Percentiles rank a stretch among this genome's conserved stretches.
phyloP scores from a whole-genome alignment of 1,140 invertebrate species.

The Drosophila punjabiensis region DNA sequence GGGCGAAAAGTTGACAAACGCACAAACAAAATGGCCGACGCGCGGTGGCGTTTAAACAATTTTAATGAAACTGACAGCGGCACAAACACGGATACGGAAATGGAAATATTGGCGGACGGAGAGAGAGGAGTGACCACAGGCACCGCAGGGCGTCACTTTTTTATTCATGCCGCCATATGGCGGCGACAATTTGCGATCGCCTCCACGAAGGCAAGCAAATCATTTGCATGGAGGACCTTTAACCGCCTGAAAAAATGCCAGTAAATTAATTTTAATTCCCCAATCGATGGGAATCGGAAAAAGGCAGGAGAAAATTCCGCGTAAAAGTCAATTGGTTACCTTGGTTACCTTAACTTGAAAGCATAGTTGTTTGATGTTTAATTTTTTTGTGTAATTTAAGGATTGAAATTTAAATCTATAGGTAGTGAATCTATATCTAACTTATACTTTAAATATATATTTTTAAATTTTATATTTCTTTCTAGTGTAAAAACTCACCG shows the following conservation, averaged over 20 bases:
- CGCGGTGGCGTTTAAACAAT: conserved; percentile 64
- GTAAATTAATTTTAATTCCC: conserved; percentile 44
- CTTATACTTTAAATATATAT: background rate
- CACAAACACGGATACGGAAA: conserved; percentile 14
- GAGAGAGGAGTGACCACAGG: conserved; percentile 8
- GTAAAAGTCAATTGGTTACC: background rate
- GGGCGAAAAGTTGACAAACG: conserved; percentile 47
- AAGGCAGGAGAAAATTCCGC: too few relatives aligned
- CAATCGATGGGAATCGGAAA: conserved; percentile 14
- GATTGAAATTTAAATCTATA: background rate
- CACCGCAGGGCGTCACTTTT: conserved; percentile 29
- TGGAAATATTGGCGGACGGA: conserved; percentile 10
- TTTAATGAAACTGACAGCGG: conserved; percentile 73
- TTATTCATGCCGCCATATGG: conserved; percentile 19
- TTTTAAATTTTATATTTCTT: background rate
- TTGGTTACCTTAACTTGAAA: too few relatives aligned
- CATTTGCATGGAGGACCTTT: conserved; percentile 29
- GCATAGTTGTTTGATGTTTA: too few relatives aligned
- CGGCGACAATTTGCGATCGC: conserved; percentile 17
- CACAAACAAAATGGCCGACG: conserved; percentile 58
- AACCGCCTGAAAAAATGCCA: conserved; percentile 25
- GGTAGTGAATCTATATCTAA: accelerated
- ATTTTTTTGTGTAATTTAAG: background rate
- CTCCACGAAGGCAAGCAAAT: conserved; percentile 19
- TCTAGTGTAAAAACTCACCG: conserved; percentile 87